Base-by-base conservation (phyloP, 2,113 vertebrate species). In the Probosciger aterrimus region DNA sequence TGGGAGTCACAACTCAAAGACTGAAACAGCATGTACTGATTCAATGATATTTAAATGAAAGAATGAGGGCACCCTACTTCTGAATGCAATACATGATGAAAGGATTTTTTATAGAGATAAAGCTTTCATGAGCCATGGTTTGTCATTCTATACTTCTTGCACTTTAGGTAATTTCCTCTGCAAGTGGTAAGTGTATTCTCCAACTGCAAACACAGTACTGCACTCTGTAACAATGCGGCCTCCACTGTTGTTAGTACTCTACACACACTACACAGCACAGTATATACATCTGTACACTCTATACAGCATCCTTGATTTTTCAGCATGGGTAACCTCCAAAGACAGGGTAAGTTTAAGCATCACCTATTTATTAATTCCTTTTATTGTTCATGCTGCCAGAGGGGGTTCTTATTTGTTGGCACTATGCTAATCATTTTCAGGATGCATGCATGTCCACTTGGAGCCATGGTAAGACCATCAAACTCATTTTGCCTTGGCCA, bases 161-260 rank as follows among this genome's bases (percentile, higher is more conserved):
- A 47, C 5, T 68, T 63, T 57, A 8, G 7, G 25, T 71, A 25
- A 44, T 75, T 64, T 44, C 39, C 41, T n/a, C 49, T 41, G 8
- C 14, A 71, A 60, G 17, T 31, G 24, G 20, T 30, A 78, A 77
- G 60, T 43, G 3, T 1, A 30, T 53, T 57, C 62, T 75, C n/a
- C 60, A 78, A 0, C 13, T 67, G 43, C 24, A 50, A 44, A 49
- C n/a, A 53, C 41, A 35, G 5, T 52, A 23, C 41, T 67, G 33
- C 31, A 70, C 17, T 20, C 23, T 27, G 19, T 3, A 88, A 27
- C 33, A 65, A 12, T 18, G 31, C 28, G 67, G 31, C 14, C 24
- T 68, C 12, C 15, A 11, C 25, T 0, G 0, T 6, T 62, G 43
- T 55, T 60, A 15, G 25, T 23, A 25, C 10, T 69, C 49, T 60